Percentiles rank a stretch among this genome's conserved stretches.
phyloP scores from a whole-genome alignment of 2,888 invertebrate species.

The Volucella inflata region DNA sequence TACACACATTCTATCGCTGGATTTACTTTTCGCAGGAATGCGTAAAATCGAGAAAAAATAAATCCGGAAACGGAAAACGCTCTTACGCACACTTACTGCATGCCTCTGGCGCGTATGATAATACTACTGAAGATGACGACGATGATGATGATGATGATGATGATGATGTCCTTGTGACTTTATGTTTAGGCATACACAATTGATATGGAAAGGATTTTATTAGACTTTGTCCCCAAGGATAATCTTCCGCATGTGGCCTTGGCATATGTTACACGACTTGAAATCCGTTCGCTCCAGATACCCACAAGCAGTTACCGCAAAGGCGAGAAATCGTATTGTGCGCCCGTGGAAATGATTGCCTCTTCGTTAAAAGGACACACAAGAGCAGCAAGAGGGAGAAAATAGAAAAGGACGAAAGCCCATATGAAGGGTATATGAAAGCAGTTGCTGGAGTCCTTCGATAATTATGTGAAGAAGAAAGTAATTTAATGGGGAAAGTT shows the following conservation, averaged over 20 bases:
- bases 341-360: conserved; percentile 13
- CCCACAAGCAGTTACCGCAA: conserved; percentile 8
- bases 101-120: background rate
- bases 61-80: too few species aligned
- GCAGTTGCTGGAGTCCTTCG: conserved; percentile 47
- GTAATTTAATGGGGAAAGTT: conserved; percentile 72
- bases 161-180: conserved; percentile 21
- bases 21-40: background rate
- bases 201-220: conserved; percentile 28
- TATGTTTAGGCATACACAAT: conserved; percentile 1
- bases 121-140: too few species aligned
- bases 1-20: conserved; percentile 5
- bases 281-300: background rate
- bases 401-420: conserved; percentile 1
- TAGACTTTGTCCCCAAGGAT: conserved; percentile 35
- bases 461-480: conserved; percentile 69
- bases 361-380: background rate
- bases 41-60: background rate
- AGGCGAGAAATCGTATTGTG: conserved; percentile 5
- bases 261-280: conserved; percentile 40
- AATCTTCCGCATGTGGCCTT: conserved; percentile 42
- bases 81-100: conserved; percentile 15
- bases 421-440: conserved; percentile 14
- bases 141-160: too few species aligned
- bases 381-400: background rate